These are phyloP conservation scores for Spilarctia lutea DNA, from an alignment of 2,888 invertebrate species.

Conservation along the genomic window DNA sequence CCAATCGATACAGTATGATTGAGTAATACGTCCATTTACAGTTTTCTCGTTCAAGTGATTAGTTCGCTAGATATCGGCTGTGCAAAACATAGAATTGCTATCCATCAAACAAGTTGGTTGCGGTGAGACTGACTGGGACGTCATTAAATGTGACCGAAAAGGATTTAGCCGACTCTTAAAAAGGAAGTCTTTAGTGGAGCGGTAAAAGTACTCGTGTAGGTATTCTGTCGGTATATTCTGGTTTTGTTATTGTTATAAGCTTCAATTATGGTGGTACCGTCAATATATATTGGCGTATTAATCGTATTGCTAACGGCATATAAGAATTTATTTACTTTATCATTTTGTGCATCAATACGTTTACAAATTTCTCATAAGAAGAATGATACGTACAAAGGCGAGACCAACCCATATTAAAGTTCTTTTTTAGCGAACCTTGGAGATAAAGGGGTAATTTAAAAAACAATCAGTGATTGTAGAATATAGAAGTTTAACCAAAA, in stretches of 20 bases:
- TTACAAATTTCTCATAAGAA: too few species aligned
- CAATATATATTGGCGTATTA: background rate
- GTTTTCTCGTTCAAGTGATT: constrained; percentile 61
- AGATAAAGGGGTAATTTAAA: too few species aligned
- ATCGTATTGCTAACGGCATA: background rate
- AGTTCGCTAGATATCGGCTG: constrained; percentile 65
- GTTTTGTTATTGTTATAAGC: constrained; percentile 43
- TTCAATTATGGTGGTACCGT: constrained; percentile 11
- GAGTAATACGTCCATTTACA: constrained; percentile 45
- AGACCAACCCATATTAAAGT: background rate
- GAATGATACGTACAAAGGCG: background rate
- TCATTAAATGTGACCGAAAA: constrained; percentile 83
- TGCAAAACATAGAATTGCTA: constrained; percentile 71
- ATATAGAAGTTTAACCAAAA: too few species aligned
- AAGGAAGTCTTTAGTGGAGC: constrained; percentile 73
- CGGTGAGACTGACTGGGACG: constrained; percentile 68
- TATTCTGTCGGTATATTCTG: constrained; percentile 40
- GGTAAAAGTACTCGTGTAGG: constrained; percentile 65
- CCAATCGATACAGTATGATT: constrained; percentile 20
- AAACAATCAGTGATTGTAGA: too few species aligned
- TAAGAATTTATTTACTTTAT: background rate
- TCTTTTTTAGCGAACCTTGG: background rate
- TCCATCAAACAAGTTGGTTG: constrained; percentile 76
- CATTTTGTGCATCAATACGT: background rate
- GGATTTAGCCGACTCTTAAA: constrained; percentile 77